Conservation (phyloP, 2,797 vertebrate species). For the Telmatherina bonti region DNA sequence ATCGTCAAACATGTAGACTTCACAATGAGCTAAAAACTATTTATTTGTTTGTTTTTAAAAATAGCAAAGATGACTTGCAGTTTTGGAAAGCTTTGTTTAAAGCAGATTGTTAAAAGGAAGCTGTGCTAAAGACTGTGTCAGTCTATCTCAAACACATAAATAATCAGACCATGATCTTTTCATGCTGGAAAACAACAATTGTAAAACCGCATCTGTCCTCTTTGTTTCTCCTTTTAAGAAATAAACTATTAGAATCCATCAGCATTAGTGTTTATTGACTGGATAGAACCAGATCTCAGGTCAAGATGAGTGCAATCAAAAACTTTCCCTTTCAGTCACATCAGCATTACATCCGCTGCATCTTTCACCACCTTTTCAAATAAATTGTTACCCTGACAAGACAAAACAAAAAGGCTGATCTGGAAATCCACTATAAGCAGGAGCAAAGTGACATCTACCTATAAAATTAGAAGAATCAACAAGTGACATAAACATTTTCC, state of each 20-base stretch:
- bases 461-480: no score
- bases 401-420: background rate
- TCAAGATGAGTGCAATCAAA: background rate
- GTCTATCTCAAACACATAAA: no score
- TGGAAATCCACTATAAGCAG: background rate
- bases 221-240: conserved; percentile 39
- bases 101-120: no score
- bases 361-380: background rate
- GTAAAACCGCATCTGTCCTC: conserved; percentile 29
- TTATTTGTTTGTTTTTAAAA: no score
- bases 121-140: no score
- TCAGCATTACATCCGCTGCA: background rate
- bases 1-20: background rate
- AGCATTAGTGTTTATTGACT: background rate
- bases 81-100: no score
- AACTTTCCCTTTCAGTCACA: background rate
- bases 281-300: background rate
- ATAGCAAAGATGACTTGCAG: no score
- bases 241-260: no score
- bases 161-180: conserved; percentile 42
- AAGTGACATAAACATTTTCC: no score
- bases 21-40: background rate
- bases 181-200: conserved; percentile 46
- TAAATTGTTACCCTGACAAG: background rate
- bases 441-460: no score